Conservation (phyloP, 1,140 invertebrate species). For the Drosophila kohkoa region DNA sequence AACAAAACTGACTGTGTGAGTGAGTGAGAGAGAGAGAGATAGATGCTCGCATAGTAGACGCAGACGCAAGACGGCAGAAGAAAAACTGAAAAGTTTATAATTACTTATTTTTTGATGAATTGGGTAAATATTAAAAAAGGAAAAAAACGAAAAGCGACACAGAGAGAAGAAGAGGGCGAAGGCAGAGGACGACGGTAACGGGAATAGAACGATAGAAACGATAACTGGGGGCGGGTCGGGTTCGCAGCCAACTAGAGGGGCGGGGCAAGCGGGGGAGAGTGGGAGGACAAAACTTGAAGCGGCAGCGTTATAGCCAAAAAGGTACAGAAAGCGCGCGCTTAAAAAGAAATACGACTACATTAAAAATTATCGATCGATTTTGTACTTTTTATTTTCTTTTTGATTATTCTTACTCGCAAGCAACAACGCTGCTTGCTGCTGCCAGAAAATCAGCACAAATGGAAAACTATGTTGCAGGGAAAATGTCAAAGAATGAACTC, state of each 20-base stretch:
- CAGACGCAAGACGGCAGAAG: slow-evolving; percentile 73
- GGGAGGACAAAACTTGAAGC: slow-evolving; percentile 29
- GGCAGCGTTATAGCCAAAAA: slow-evolving; percentile 55
- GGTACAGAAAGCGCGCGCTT: slow-evolving; percentile 58
- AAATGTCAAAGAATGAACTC: too few relatives aligned
- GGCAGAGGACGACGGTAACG: slow-evolving; percentile 7
- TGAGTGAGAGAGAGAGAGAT: slow-evolving; percentile 3
- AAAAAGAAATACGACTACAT: slow-evolving; percentile 81
- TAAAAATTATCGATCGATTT: slow-evolving; percentile 81
- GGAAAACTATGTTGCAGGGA: slow-evolving; percentile 17
- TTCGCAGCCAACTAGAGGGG: not conserved
- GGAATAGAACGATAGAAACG: slow-evolving; percentile 44
- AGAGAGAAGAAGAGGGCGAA: not conserved
- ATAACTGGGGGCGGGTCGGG: slow-evolving; percentile 32
- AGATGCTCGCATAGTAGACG: slow-evolving; percentile 46
- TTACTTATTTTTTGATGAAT: slow-evolving; percentile 85
- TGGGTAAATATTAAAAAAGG: slow-evolving; percentile 83
- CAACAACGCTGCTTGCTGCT: slow-evolving; percentile 1
- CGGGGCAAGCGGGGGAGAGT: not conserved
- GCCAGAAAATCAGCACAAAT: slow-evolving; percentile 7
- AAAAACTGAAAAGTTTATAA: slow-evolving; percentile 84
- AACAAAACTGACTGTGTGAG: too few relatives aligned
- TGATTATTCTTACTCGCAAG: slow-evolving; percentile 1
- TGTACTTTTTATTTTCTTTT: slow-evolving; percentile 18
- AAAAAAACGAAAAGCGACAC: slow-evolving; percentile 33